Conservation (phyloP, 1,140 invertebrate species). For the Ectropis grisescens region DNA sequence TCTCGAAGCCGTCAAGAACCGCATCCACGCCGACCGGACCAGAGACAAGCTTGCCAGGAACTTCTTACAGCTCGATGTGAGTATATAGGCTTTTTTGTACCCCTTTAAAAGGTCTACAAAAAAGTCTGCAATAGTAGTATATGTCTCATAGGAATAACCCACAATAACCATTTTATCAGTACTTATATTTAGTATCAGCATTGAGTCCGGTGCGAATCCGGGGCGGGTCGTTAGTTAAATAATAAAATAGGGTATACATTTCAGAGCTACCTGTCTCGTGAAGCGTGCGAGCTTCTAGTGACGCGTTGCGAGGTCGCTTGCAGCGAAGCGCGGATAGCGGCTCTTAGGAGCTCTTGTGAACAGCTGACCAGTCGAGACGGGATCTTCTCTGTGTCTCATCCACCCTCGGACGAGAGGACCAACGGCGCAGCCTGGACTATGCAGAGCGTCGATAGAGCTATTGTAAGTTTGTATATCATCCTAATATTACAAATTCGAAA, state of each 20-base stretch:
- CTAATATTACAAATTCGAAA: no score
- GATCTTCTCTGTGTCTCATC: constrained; percentile 13
- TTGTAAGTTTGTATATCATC: constrained; percentile 46
- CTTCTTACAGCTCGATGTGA: constrained; percentile 28
- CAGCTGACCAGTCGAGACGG: constrained; percentile 15
- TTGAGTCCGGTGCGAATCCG: no score
- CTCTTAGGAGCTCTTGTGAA: constrained; percentile 11
- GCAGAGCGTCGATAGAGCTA: constrained; percentile 23
- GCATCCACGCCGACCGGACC: constrained; percentile 15
- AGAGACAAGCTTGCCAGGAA: constrained; percentile 13
- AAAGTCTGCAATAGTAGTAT: no score
- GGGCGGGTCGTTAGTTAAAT: no score
- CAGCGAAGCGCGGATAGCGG: constrained; percentile 16
- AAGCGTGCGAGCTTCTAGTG: constrained; percentile 31
- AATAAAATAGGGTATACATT: no score
- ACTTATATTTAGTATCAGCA: no score
- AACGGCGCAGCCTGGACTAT: constrained; percentile 13
- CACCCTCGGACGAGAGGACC: no score
- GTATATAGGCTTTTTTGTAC: no score
- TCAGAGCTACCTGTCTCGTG: constrained; percentile 15
- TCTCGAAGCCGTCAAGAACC: constrained; percentile 31
- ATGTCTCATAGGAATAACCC: no score
- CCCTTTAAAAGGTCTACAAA: no score
- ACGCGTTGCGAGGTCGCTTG: constrained; percentile 23
- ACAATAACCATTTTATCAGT: no score